Evolutionary conservation across 2,113 vertebrate genomes (phyloP).

Genomic region (Dicentrarchus labrax): DNA sequence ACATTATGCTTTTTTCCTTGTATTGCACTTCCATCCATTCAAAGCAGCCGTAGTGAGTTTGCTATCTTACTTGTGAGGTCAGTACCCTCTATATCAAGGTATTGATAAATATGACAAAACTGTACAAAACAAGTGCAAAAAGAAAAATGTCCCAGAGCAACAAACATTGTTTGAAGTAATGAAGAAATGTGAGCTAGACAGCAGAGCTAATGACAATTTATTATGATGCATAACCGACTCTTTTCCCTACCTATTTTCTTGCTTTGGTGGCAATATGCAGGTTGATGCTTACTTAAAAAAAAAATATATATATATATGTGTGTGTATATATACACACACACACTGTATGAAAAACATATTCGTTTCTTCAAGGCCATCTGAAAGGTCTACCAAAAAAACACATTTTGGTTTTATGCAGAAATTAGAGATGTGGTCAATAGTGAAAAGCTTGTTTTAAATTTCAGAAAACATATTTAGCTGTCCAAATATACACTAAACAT

Average conservation of each 20-base stretch:
- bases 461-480: not conserved
- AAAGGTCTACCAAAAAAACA: not conserved
- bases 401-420: constrained; percentile 1
- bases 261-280: not conserved
- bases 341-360: too few species aligned
- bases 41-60: not conserved
- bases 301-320: too few species aligned
- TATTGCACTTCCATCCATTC: not conserved
- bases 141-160: not conserved
- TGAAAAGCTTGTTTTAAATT: not conserved
- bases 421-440: not conserved
- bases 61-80: not conserved
- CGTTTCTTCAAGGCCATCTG: not conserved
- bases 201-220: not conserved
- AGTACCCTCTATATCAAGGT: not conserved
- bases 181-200: not conserved
- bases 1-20: too few species aligned
- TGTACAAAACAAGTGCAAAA: not conserved
- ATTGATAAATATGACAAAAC: constrained; percentile 7
- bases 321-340: too few species aligned
- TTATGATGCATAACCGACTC: not conserved
- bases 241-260: not conserved
- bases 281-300: not conserved
- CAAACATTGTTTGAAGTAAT: not conserved
- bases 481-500: not conserved